Base-by-base conservation (phyloP, 2,888 invertebrate genomes). In the Lasioglossum lativentre region DNA sequence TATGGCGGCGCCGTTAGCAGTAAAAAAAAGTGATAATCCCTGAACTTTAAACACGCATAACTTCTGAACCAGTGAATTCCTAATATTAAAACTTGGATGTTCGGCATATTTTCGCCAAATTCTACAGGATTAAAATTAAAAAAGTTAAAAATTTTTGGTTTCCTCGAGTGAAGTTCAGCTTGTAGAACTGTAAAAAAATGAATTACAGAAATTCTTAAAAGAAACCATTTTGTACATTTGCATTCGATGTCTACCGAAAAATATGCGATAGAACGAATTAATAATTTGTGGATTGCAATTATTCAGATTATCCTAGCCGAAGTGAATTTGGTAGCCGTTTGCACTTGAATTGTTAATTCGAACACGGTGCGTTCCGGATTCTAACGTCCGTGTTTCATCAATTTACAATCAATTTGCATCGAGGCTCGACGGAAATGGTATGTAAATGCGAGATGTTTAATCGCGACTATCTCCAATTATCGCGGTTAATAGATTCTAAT, bases 381-480 rank as follows among this genome's bases (percentile, higher is more conserved):
- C 30, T 74, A 85, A 78, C 70, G 74, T 63, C 16, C 74, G 45
- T 52, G 63, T 77, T 68, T 47, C 72, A 73, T 47, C 34, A 47
- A 72, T 45, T 42, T 45, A 72, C 45, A 45, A 73, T 73, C 34
- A 34, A 73, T 47, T 47, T 5, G n/a, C 23, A 16, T 42, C 30
- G 38, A 59, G 40, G 34, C 27, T 68, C 27, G 8, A 27, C 73
- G 59, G 78, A 74, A 84, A 78, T 68, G 77, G 56, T 73, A 78
- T 78, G 71, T 68, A 73, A 86, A 82, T 75, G 47, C 42, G 78
- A 72, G 66, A 27, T 74, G 59, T 78, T 86, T 74, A 82, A 82
- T 76, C 73, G 78, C 14, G 75, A 63, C 77, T n/a, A 74, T 86
- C 86, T 82, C 76, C 82, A 82, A 86, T 86, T 86, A 86, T 78